Conservation (phyloP, 2,797 vertebrate species). For the Yasuhikotakia modesta region DNA sequence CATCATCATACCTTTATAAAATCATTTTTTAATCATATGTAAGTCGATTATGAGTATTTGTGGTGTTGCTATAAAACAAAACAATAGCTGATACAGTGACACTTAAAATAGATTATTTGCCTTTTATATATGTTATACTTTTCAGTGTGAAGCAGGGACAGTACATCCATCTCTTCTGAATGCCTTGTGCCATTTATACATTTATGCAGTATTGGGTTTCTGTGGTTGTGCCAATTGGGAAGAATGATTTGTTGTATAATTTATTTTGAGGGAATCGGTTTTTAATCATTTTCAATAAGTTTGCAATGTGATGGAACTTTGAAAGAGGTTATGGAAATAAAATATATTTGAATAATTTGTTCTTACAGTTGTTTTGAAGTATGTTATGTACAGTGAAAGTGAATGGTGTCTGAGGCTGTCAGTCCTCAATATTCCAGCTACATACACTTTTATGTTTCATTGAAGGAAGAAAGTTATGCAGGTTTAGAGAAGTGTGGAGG, state of each 20-base stretch:
- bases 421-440: not conserved
- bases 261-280: constrained; percentile 7
- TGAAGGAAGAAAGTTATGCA: not conserved
- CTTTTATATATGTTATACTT: not conserved
- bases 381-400: not conserved
- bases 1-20: not conserved
- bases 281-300: not conserved
- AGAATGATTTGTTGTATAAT: not conserved
- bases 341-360: not conserved
- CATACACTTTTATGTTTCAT: not conserved
- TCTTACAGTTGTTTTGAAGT: not conserved
- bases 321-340: not conserved
- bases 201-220: not conserved
- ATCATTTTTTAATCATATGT: not conserved
- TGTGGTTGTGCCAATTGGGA: not conserved
- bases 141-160: not conserved
- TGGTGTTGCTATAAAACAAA: not conserved
- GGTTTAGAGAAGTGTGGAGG: not conserved
- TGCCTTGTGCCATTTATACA: not conserved
- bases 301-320: not conserved
- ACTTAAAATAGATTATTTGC: not conserved
- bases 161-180: not conserved
- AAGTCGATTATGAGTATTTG: not conserved
- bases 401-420: not conserved
- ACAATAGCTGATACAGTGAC: not conserved